Evolutionary conservation across 1,140 invertebrate species (phyloP).

Genomic region (Diabrotica undecimpunctata): DNA sequence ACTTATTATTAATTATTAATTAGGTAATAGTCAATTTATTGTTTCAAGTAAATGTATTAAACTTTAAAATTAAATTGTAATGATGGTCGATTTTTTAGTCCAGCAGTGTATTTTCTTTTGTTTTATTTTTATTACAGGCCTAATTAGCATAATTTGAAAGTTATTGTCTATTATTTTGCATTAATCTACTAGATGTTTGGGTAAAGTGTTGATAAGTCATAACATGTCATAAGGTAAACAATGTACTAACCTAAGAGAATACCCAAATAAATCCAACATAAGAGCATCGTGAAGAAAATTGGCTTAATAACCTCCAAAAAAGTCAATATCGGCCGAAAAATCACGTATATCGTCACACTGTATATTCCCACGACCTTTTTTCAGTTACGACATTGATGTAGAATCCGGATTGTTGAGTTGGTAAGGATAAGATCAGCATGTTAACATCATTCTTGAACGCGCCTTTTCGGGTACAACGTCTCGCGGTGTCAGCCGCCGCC

Average conservation of each 20-base stretch:
- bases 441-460: conserved; percentile 13
- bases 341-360: too few relatives aligned
- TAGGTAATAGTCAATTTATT: too few relatives aligned
- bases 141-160: too few relatives aligned
- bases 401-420: conserved; percentile 7
- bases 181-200: too few relatives aligned
- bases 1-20: too few relatives aligned
- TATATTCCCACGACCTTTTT: background rate
- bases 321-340: background rate
- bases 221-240: background rate
- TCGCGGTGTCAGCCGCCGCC: conserved; percentile 16
- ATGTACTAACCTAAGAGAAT: background rate
- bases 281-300: background rate
- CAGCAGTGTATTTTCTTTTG: too few relatives aligned
- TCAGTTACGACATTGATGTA: background rate
- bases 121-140: too few relatives aligned
- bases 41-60: too few relatives aligned
- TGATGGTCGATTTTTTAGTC: too few relatives aligned
- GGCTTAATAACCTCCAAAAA: background rate
- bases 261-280: background rate
- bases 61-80: too few relatives aligned
- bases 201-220: too few relatives aligned
- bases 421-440: conserved; percentile 15
- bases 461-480: conserved; percentile 10
- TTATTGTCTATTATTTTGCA: too few relatives aligned